A percentile compares a stretch with the other conserved stretches of the same genome.
Evolutionary conservation across 2,113 vertebrate genomes (phyloP).

Genomic region (Leucoraja erinaceus): DNA sequence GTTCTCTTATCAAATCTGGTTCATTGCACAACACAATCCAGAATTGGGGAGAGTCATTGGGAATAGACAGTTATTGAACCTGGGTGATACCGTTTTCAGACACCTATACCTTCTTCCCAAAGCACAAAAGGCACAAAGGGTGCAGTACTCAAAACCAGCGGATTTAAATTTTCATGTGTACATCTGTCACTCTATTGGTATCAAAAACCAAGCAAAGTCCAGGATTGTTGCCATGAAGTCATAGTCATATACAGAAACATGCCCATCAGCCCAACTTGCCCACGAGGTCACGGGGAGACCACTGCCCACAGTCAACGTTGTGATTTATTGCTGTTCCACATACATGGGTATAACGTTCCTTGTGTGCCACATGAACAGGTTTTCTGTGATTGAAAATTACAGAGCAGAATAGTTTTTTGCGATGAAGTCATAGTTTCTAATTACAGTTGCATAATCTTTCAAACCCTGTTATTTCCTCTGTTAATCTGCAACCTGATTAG

Average conservation of each 20-base stretch:
- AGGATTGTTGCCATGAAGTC: neutral
- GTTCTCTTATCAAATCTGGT: too few relatives aligned
- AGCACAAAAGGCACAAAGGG: neutral
- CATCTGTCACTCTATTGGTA: neutral
- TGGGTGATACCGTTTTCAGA: too few relatives aligned
- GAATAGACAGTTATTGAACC: too few relatives aligned
- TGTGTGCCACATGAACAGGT: constrained; percentile 6
- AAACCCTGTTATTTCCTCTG: neutral
- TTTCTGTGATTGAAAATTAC: constrained; percentile 1
- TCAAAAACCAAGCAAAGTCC: neutral
- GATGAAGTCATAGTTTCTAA: constrained; percentile 27
- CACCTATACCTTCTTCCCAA: too few relatives aligned
- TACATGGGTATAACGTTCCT: neutral
- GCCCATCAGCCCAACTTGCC: too few relatives aligned
- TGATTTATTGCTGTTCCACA: neutral
- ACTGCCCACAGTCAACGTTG: neutral
- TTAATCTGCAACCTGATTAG: constrained; percentile 31
- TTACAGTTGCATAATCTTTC: neutral
- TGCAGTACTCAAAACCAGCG: neutral
- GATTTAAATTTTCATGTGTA: neutral
- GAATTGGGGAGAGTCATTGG: too few relatives aligned
- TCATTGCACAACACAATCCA: too few relatives aligned
- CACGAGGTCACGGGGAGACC: neutral
- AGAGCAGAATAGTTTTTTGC: neutral
- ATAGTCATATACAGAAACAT: too few relatives aligned